phyloP scores from a whole-genome alignment of 2,888 invertebrate species.

The Xylota segnis region DNA sequence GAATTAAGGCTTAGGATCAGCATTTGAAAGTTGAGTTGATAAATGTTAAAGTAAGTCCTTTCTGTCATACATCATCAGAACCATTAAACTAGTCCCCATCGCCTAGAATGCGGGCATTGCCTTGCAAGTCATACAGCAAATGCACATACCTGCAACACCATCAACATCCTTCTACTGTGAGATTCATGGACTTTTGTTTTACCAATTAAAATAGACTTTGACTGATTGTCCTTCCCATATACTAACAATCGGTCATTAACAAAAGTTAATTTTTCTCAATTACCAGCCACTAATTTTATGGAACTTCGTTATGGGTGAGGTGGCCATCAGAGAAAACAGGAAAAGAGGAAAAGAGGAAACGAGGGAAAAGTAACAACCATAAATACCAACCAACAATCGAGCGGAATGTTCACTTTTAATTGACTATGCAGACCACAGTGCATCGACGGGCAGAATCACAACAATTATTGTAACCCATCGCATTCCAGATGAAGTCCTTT shows the following conservation, averaged over 20 bases:
- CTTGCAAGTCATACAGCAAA: too few species aligned
- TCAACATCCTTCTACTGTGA: neutral
- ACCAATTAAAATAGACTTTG: conserved; percentile 1
- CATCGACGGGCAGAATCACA: conserved; percentile 62
- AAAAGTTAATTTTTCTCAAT: conserved; percentile 60
- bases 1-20: too few species aligned
- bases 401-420: conserved; percentile 52
- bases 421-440: conserved; percentile 36
- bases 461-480: conserved; percentile 70
- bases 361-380: conserved; percentile 50
- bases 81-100: too few species aligned
- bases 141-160: neutral
- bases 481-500: conserved; percentile 73
- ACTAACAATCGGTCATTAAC: conserved; percentile 61
- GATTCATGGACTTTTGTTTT: neutral
- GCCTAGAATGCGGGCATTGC: too few species aligned
- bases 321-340: neutral
- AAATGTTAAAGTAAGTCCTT: too few species aligned
- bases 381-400: conserved; percentile 56
- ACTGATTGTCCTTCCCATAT: conserved; percentile 19
- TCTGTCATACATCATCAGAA: too few species aligned
- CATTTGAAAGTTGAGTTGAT: too few species aligned
- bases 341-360: conserved; percentile 16
- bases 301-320: conserved; percentile 40
- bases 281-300: conserved; percentile 55